Base-by-base conservation (phyloP, 2,888 invertebrate species). In the Sarcophaga subvicina region DNA sequence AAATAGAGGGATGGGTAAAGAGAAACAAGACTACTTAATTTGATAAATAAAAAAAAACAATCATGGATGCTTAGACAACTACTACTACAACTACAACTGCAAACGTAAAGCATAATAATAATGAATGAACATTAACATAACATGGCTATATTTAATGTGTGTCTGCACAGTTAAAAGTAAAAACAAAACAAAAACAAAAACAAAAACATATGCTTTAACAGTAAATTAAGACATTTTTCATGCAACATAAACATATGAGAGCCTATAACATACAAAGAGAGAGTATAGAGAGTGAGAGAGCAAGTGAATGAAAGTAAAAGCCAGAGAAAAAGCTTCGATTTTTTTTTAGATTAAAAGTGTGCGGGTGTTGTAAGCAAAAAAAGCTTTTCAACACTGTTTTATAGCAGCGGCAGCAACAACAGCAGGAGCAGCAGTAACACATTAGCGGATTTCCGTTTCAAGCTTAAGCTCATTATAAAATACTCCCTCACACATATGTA, bases 361-460 rank as follows among this genome's bases (percentile, higher is more conserved):
- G 77, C 72, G 63, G 77, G 77, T 83, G 72, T 72, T 72, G 66
- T 11, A 17, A 17, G 14, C 4, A 14, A 49, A 17, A 12, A 54
- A 54, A 54, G 17, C 69, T 17, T 75, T 64, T 71, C 17, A n/a
- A 62, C 20, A 25, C 63, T 67, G 6, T 60, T 54, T 71, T 37
- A 60, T 37, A 17, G n/a, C n/a, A 72, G 73, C 45, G 45, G 17
- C 5, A 69, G 49, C 22, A 69, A 10, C 37, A 27, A 6, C 37
- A 37, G 10, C 2, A 37, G 8, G 2, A 37, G 37, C 10, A 37
- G 63, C 45, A 59, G 54, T 54, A 69, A 63, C 12, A 72, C 59
- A 76, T 86, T 86, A 69, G 66, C 22, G 49, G 64, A 80, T 86
- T 80, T 80, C 69, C 73, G 45, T 80, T 64, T 27, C 54, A 60